phyloP scores from a whole-genome alignment of 1,140 invertebrate genomes.

The Heliconius melpomene region DNA sequence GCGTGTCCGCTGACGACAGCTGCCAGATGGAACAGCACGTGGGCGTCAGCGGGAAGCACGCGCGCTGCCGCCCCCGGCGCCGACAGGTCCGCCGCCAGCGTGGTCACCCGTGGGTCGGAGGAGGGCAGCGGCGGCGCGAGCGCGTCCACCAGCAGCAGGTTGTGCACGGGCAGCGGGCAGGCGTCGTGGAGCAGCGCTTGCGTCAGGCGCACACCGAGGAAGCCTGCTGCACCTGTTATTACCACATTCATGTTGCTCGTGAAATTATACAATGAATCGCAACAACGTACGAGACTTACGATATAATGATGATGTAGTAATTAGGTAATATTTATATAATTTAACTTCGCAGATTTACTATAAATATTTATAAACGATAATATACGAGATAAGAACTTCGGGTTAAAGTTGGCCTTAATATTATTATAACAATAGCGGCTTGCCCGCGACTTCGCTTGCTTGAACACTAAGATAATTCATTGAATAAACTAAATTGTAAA shows the following conservation, averaged over 20 bases:
- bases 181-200: conserved; percentile 42
- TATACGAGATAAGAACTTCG: conserved; percentile 18
- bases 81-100: conserved; percentile 46
- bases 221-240: conserved; percentile 66
- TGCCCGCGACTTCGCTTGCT: too few species aligned
- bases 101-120: conserved; percentile 44
- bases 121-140: conserved; percentile 43
- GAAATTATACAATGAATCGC: background rate
- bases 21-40: conserved; percentile 65
- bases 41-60: conserved; percentile 32
- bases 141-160: conserved; percentile 36
- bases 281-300: background rate
- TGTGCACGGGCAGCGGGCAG: conserved; percentile 43
- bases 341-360: background rate
- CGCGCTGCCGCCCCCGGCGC: conserved; percentile 44
- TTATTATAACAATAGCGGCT: background rate
- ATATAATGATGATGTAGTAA: background rate
- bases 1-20: conserved; percentile 70
- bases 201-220: conserved; percentile 57
- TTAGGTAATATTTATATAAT: background rate
- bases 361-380: background rate
- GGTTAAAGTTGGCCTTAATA: conserved; percentile 11
- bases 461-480: too few species aligned
- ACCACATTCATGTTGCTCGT: conserved; percentile 59
- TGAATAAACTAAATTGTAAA: too few species aligned